Percentiles rank a stretch among this genome's conserved stretches.
phyloP scores from a whole-genome alignment of 2,888 invertebrate genomes.

The Eledona agricola region DNA sequence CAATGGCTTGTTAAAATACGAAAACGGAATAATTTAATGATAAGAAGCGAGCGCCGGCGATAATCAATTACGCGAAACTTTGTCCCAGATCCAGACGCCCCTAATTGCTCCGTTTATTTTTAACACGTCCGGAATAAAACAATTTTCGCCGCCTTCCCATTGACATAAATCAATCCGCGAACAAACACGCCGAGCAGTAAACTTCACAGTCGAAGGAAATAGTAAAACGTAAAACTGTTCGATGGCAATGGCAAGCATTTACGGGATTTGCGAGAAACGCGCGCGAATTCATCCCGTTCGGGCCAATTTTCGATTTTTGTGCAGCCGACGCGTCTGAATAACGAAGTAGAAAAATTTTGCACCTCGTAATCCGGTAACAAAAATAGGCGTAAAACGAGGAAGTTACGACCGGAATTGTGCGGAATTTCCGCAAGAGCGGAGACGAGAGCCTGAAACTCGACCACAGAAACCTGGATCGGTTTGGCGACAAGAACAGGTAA shows the following conservation, averaged over 20 bases:
- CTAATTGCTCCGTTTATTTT: conserved; percentile 35
- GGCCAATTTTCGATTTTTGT: too few species aligned
- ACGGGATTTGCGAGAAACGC: conserved; percentile 35
- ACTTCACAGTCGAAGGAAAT: conserved; percentile 39
- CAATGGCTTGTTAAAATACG: conserved; percentile 34
- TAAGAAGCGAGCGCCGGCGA: conserved; percentile 21
- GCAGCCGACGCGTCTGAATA: too few species aligned
- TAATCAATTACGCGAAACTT: conserved; percentile 27
- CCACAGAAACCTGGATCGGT: too few species aligned
- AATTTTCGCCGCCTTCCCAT: conserved; percentile 14
- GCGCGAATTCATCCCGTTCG: too few species aligned
- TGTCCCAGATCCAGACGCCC: conserved; percentile 22
- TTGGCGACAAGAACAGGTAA: too few species aligned
- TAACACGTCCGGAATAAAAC: conserved; percentile 14
- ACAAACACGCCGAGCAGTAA: conserved; percentile 39
- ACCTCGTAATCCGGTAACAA: too few species aligned
- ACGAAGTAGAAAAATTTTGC: too few species aligned
- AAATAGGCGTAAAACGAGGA: too few species aligned
- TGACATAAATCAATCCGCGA: conserved; percentile 7
- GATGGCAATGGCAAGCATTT: conserved; percentile 40
- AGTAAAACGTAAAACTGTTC: conserved; percentile 42
- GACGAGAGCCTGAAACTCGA: too few species aligned
- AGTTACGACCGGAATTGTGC: too few species aligned
- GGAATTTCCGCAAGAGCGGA: too few species aligned
- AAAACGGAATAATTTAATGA: conserved; percentile 33